These are phyloP conservation scores for Chironomus tentans DNA, from an alignment of 2,888 invertebrate genomes.

Conservation along the genomic window DNA sequence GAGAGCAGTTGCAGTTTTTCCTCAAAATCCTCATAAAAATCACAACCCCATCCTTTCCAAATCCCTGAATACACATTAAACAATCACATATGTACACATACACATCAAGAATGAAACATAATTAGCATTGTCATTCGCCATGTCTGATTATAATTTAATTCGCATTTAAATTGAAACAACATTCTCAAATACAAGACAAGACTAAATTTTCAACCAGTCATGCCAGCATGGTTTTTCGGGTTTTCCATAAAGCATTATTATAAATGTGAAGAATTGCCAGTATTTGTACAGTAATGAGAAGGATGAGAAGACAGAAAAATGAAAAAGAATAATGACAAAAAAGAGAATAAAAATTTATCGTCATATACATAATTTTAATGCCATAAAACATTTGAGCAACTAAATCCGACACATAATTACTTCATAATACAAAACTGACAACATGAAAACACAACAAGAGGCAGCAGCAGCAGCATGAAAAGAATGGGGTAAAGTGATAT, in stretches of 20 bases:
- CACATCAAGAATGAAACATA: background rate
- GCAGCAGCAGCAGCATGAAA: background rate
- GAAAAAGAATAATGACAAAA: too few species aligned
- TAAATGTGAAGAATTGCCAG: background rate
- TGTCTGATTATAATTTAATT: conserved; percentile 12
- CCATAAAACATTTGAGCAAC: conserved; percentile 19
- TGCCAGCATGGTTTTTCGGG: too few species aligned
- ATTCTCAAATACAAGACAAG: background rate
- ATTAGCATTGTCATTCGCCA: conserved; percentile 7
- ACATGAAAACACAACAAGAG: background rate
- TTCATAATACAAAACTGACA: conserved; percentile 23
- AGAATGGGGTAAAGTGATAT: background rate
- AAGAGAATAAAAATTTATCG: background rate
- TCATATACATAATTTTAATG: background rate
- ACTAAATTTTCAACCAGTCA: background rate
- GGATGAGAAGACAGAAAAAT: too few species aligned
- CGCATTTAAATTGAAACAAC: background rate
- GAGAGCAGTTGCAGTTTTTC: too few species aligned
- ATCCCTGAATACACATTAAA: background rate
- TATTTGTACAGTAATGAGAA: background rate
- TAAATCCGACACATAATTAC: conserved; percentile 25
- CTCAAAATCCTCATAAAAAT: too few species aligned
- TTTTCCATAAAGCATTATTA: too few species aligned
- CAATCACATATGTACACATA: background rate
- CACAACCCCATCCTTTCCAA: too few species aligned